Base-by-base conservation (phyloP, 2,797 vertebrate species). In the Perodicticus potto region DNA sequence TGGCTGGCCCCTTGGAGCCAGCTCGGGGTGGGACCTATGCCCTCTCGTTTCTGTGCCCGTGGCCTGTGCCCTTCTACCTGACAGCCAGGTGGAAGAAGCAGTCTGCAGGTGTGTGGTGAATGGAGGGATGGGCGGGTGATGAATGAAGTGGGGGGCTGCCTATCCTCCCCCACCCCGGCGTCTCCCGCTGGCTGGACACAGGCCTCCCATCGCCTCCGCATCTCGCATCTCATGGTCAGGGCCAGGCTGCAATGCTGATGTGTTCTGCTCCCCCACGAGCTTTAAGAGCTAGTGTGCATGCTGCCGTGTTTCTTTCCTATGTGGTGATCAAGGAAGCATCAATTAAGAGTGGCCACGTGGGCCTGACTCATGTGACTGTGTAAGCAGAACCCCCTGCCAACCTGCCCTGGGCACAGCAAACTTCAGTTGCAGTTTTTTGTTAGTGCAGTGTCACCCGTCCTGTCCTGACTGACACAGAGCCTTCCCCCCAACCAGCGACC, bases 401-500 rank as follows among this genome's bases (percentile, higher is more conserved):
- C 45, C 32, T 34, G 0, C 23, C 0, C 7, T 53, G 73, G 61
- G 19, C 34, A 1, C 61, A 7, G 45, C 2, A 0, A 34, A 53
- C 12, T 8, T 55, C 49, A 78, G 12, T 55, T 55, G 76, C 22
- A 7, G 20, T 32, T 53, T 53, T 17, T 55, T 17, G 57, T 49
- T 8, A 45, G 9, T 22, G 12, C 32, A 4, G 37, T 2, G 20
- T 65, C 57, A 7, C 70, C 73, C 7, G 7, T 45, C 74, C 49
- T 80, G 55, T 67, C 45, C 34, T 2, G 61, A 55, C 61, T 0
- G 25, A 32, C 1, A 19, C 22, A 12, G n/a, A 25, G 32, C 32
- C 23, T 37, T 40, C 32, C 55, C 10, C 0, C 11, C 8, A 12
- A 3, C 70, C 5, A 5, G 13, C 0, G 10, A 16, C 20, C 59